Percentiles rank a stretch among this genome's conserved stretches.
Evolutionary conservation across 2,888 invertebrate genomes (phyloP).

Genomic region (Perizoma flavofasciatum): DNA sequence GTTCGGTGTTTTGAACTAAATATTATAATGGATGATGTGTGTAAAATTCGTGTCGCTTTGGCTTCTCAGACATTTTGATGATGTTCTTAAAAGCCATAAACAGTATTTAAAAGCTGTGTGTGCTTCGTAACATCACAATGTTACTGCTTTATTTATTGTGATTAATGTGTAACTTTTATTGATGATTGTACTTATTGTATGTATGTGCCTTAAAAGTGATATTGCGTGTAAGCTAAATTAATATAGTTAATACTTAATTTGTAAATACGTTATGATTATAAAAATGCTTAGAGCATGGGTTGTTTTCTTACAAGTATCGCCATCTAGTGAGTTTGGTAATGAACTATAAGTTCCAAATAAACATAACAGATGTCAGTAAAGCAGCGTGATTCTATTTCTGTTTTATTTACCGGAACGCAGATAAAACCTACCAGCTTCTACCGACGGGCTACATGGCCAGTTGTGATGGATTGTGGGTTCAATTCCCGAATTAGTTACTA

Average conservation of each 20-base stretch:
- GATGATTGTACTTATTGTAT: slow-evolving; percentile 53
- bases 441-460: not conserved
- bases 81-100: slow-evolving; percentile 31
- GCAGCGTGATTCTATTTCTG: slow-evolving; percentile 1
- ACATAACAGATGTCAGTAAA: slow-evolving; percentile 12
- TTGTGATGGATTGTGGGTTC: not conserved
- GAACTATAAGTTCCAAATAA: slow-evolving; percentile 1
- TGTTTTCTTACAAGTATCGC: slow-evolving; percentile 19
- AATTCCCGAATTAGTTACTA: no score
- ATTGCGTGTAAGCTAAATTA: slow-evolving; percentile 53
- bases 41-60: slow-evolving; percentile 27
- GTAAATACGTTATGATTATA: slow-evolving; percentile 46
- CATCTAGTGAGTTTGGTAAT: slow-evolving; percentile 14
- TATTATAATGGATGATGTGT: slow-evolving; percentile 14
- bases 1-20: slow-evolving; percentile 38
- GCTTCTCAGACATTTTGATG: slow-evolving; percentile 34
- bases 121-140: slow-evolving; percentile 37
- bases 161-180: slow-evolving; percentile 39
- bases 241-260: slow-evolving; percentile 42
- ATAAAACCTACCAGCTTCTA: not conserved
- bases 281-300: slow-evolving; percentile 27
- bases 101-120: slow-evolving; percentile 24
- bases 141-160: slow-evolving; percentile 69
- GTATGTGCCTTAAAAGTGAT: slow-evolving; percentile 61
- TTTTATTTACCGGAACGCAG: not conserved